Evolutionary conservation across 2,888 invertebrate species (phyloP), one percentile per base, ranked within the genome.

Genomic region (Petrolisthes manimaculis): DNA sequence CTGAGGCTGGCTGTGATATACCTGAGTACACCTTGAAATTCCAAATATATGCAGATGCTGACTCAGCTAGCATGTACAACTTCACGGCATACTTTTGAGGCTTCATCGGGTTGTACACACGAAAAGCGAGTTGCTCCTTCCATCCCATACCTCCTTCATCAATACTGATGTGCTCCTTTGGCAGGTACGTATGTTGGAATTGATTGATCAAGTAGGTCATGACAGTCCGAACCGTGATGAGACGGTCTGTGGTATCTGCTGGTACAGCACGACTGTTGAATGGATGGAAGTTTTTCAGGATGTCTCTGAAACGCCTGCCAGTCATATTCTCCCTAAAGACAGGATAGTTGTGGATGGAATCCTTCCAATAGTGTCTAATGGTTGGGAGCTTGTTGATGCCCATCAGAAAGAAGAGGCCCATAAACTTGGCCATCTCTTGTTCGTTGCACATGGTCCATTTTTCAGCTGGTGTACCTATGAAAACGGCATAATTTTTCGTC

Each of bases 151-250:
- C 71, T 71, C 71, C 71, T 71, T 71, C 18, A 71, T 71, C 71
- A 71, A 71, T 71, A 21, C n/a, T 9, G 21, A 71, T 71, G 71
- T 71, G 71, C 71, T 71, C 71, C 71, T 71, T 71, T n/a, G 71
- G 71, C 21, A 71, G 71, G 21, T 71, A 71, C 18, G 18, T 21
- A 71, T 21, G 71, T 21, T 71, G 71, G 71, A 71, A 71, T 71
- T 5, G 71, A 5, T 14, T 71, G 71, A 9, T 71, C 21, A 18
- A 71, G 18, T 71, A 71, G 71, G 18, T 71, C 71, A 71, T 9
- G 18, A 71, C 21, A n/a, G 71, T 71, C n/a, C 21, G 71, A n/a
- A 71, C 21, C 21, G 71, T 71, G 21, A 71, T 71, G 71, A 71
- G 71, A 21, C 71, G 21, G 71, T 71, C 71, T n/a, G 71, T 14